Conservation (phyloP, 2,888 invertebrate genomes). For the Eupsilia transversa region DNA sequence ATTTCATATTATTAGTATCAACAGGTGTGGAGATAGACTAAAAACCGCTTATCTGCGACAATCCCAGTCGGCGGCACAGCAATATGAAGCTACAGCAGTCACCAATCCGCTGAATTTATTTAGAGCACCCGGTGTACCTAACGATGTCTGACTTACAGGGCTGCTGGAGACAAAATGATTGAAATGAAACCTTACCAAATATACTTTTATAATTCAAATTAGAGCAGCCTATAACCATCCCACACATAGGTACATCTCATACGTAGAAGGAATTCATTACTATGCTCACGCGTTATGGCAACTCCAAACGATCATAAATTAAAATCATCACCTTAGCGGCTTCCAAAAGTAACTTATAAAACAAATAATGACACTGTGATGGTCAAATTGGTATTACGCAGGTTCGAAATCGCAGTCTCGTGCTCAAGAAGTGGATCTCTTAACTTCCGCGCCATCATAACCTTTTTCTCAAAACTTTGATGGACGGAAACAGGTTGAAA, state of each 20-base stretch:
- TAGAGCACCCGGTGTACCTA: constrained; percentile 33
- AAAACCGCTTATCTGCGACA: constrained; percentile 39
- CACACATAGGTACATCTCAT: no score
- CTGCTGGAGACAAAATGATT: neutral
- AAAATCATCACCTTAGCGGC: no score
- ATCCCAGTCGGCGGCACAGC: constrained; percentile 23
- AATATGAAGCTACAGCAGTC: constrained; percentile 17
- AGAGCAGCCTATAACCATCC: no score
- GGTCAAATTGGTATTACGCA: neutral
- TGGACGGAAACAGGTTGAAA: constrained; percentile 17
- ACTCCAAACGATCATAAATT: no score
- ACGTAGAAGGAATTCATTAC: no score
- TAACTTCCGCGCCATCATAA: neutral
- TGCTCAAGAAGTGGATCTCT: neutral
- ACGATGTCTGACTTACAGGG: constrained; percentile 15
- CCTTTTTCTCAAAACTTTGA: constrained; percentile 15
- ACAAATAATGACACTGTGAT: no score
- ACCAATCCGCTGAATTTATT: constrained; percentile 21
- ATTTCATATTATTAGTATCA: constrained; percentile 46
- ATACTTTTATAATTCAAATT: no score
- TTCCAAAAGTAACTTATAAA: no score
- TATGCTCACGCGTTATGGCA: no score
- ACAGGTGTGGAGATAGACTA: constrained; percentile 51
- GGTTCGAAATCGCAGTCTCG: neutral
- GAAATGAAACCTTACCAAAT: neutral